Percentiles rank a stretch among this genome's conserved stretches.
phyloP scores from a whole-genome alignment of 2,113 vertebrate species.

The Pseudopodoces humilis region DNA sequence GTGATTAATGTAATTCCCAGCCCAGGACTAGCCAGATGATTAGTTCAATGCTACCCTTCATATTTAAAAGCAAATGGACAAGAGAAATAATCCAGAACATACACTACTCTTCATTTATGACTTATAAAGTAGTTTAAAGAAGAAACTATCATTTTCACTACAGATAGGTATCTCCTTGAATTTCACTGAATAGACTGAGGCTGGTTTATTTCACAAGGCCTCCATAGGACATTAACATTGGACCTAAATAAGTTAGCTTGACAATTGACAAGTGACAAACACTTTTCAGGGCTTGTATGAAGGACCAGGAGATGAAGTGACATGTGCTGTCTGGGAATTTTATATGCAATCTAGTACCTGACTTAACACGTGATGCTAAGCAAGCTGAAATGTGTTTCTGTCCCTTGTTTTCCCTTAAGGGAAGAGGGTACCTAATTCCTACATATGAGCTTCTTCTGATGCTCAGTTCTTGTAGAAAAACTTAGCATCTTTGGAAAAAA shows the following conservation, averaged over 20 bases:
- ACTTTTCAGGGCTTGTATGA: neutral
- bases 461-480: neutral
- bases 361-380: neutral
- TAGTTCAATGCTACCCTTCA: neutral
- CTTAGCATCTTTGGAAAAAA: conserved; percentile 1
- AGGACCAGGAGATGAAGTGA: neutral
- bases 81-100: neutral
- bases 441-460: neutral
- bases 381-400: neutral
- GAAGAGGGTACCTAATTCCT: neutral
- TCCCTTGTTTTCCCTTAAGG: neutral
- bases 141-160: neutral
- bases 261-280: neutral
- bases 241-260: neutral
- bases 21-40: neutral
- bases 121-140: neutral
- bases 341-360: neutral
- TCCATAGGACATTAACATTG: neutral
- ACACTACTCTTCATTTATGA: neutral
- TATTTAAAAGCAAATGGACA: neutral
- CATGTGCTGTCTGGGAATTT: neutral
- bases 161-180: neutral
- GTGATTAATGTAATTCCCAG: neutral
- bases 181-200: neutral
- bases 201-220: neutral